phyloP scores from a whole-genome alignment of 1,140 invertebrate genomes.

The Bombus sibiricus region DNA sequence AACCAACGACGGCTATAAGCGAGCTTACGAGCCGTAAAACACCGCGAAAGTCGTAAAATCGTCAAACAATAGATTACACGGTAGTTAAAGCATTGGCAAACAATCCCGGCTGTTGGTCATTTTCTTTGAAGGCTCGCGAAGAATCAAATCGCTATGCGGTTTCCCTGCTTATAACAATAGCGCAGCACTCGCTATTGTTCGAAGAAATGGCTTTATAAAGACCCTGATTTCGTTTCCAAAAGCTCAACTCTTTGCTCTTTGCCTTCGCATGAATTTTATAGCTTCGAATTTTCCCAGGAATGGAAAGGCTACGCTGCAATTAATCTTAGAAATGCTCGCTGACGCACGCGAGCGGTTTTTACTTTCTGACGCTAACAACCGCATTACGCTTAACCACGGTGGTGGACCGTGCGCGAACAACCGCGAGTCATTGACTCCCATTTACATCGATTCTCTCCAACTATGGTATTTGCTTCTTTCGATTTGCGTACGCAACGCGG shows the following conservation, averaged over 20 bases:
- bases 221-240: neutral
- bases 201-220: neutral
- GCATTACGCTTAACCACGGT: conserved; percentile 6
- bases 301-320: neutral
- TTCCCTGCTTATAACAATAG: neutral
- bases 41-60: neutral
- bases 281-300: neutral
- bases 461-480: neutral
- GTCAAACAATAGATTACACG: conserved; percentile 17
- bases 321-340: conserved; percentile 10
- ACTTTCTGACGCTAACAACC: neutral
- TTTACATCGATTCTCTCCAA: conserved; percentile 4
- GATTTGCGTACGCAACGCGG: neutral
- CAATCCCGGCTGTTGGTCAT: neutral
- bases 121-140: neutral
- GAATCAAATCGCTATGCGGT: neutral
- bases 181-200: neutral
- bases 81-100: conserved; percentile 4
- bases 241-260: neutral
- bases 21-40: neutral
- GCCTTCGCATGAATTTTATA: neutral
- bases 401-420: neutral
- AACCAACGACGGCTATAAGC: neutral
- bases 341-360: conserved; percentile 11
- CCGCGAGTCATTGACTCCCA: conserved; percentile 29